Base-by-base conservation (phyloP, 1,140 invertebrate genomes). In the Hetaerina americana region DNA sequence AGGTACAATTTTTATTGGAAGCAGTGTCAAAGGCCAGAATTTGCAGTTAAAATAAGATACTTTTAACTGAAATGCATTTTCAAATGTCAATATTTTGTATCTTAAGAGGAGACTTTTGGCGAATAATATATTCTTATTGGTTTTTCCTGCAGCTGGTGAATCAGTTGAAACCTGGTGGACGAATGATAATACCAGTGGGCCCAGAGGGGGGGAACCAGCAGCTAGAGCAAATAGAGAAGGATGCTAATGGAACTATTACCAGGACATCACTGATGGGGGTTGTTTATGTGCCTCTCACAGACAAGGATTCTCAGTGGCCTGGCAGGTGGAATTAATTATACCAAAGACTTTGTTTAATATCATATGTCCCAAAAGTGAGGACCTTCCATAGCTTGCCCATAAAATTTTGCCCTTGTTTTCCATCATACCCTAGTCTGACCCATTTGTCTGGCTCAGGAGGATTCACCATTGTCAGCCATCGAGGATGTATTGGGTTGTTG, bases 211-310 rank as follows among this genome's bases (percentile, higher is more conserved):
- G 89, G 0, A 88, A 91, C 77, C 95, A 97, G 81, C 87, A 90
- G 77, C 83, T 97, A 74, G 88, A 91, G 78, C 89, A 90, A 83
- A 89, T 98, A 73, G 97, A 99, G 78, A 98, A 98, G 83, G 83
- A 87, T 31, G 73, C 78, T 3, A 90, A 96, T 81, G 96, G 96
- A 12, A 84, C 87, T 66, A 85, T 97, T 15, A 84, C 83, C n/a
- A 84, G 88, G 69, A 91, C 88, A 76, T 86, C 87, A 22, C 82
- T 99, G 0, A 97, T 99, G 93, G 93, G 94, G 29, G 97, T 99
- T 0, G 91, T 97, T 69, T 99, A 97, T 83, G 97, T 99, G 26
- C 97, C 97, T 1, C 84, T 99, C 18, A 99, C 97, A 5, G 95
- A 97, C 80, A 92, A 90, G 81, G 85, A 89, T 24, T 81, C 85